Evolutionary conservation across 1,140 invertebrate species (phyloP).

Genomic region (Lasioglossum baleicum): DNA sequence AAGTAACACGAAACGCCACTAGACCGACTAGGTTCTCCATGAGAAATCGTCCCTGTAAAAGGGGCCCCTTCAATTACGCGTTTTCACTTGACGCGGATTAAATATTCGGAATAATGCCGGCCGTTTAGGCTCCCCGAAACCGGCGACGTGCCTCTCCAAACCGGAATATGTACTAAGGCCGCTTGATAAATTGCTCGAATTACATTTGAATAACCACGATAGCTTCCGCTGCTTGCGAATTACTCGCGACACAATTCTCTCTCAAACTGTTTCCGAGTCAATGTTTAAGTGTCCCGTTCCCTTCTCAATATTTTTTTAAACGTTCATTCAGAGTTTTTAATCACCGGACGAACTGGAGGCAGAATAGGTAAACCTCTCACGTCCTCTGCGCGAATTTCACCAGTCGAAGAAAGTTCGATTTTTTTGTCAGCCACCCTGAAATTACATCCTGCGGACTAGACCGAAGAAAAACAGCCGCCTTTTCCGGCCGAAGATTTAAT

Average conservation of each 20-base stretch:
- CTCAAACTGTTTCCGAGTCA: no score
- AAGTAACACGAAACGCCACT: background rate
- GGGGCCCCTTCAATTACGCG: background rate
- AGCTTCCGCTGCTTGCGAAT: background rate
- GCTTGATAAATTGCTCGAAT: background rate
- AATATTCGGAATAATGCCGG: slow-evolving; percentile 12
- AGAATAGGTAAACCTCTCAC: background rate
- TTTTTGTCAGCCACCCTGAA: background rate
- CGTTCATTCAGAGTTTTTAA: background rate
- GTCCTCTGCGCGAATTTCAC: background rate
- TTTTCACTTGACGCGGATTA: background rate
- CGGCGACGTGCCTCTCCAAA: background rate
- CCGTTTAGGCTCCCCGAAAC: slow-evolving; percentile 2
- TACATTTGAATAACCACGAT: background rate
- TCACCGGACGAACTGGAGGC: background rate
- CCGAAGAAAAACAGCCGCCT: background rate
- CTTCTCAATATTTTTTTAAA: no score
- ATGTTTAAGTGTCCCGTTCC: no score
- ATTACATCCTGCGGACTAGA: background rate
- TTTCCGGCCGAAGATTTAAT: slow-evolving; percentile 13
- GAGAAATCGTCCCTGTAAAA: background rate
- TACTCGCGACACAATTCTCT: no score
- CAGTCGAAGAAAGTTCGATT: background rate
- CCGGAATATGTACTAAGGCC: background rate
- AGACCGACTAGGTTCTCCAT: background rate